Conservation (phyloP, 2,113 vertebrate species). For the Vulpes lagopus region DNA sequence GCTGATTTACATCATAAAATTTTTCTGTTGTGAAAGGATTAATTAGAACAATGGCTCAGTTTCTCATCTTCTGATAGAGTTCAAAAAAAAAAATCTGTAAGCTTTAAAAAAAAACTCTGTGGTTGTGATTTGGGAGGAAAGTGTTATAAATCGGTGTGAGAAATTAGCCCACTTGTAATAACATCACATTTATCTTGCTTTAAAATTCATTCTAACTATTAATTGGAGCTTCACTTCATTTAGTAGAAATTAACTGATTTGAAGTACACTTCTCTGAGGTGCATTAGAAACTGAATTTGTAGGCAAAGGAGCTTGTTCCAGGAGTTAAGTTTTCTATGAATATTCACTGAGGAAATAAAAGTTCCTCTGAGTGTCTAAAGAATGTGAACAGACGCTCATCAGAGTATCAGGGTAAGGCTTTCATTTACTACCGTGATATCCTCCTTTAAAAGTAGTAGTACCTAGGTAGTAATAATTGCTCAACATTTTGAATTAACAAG, state of each 20-base stretch:
- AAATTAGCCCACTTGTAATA: conserved; percentile 38
- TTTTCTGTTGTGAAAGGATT: conserved; percentile 34
- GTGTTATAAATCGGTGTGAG: background rate
- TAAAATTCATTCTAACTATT: conserved; percentile 61
- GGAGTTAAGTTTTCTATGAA: conserved; percentile 54
- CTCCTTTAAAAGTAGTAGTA: background rate
- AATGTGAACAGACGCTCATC: background rate
- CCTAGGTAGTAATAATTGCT: background rate
- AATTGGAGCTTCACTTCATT: conserved; percentile 63
- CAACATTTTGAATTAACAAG: background rate
- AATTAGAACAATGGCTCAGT: background rate
- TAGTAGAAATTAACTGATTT: conserved; percentile 66
- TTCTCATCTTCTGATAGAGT: background rate
- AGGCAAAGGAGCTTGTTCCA: conserved; percentile 52
- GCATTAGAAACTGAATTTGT: conserved; percentile 64
- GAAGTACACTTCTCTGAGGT: conserved; percentile 53
- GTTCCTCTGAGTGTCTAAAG: conserved; percentile 23
- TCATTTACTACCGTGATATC: background rate
- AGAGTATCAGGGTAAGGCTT: background rate
- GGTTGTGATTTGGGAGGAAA: background rate
- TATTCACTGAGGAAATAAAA: background rate
- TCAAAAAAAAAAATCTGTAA: background rate
- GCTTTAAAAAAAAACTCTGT: background rate
- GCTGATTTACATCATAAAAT: background rate
- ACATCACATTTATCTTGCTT: conserved; percentile 49